Evolutionary conservation across 2,888 invertebrate species (phyloP).

Genomic region (Teleiodes luculella): DNA sequence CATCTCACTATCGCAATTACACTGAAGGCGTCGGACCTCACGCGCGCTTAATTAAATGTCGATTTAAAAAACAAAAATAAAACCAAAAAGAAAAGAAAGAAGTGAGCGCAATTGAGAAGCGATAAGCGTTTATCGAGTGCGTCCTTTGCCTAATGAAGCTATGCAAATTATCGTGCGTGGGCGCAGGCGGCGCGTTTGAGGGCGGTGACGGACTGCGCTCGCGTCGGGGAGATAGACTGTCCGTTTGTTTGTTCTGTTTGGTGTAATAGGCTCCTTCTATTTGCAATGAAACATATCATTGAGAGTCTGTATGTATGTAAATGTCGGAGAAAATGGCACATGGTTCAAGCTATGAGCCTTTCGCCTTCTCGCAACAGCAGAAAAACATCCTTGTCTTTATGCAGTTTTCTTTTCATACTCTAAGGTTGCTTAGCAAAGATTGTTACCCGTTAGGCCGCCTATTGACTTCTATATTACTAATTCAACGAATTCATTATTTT

Average conservation of each 20-base stretch:
- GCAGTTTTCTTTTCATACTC: too few relatives aligned
- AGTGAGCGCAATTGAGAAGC: slow-evolving; percentile 22
- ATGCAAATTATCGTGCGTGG: slow-evolving; percentile 49
- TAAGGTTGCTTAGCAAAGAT: too few relatives aligned
- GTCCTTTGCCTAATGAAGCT: slow-evolving; percentile 46
- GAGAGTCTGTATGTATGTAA: too few relatives aligned
- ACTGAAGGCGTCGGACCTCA: slow-evolving; percentile 65
- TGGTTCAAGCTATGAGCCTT: too few relatives aligned
- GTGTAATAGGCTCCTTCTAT: too few relatives aligned
- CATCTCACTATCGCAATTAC: slow-evolving; percentile 45
- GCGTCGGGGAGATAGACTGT: neutral
- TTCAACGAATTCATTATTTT: too few relatives aligned
- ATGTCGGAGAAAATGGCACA: too few relatives aligned
- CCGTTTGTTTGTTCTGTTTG: neutral
- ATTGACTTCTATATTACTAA: too few relatives aligned
- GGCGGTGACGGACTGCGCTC: slow-evolving; percentile 2
- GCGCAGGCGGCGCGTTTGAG: slow-evolving; percentile 26
- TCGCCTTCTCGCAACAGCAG: too few relatives aligned
- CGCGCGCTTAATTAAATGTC: slow-evolving; percentile 57
- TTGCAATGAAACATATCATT: too few relatives aligned
- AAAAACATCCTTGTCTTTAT: too few relatives aligned
- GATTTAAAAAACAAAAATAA: slow-evolving; percentile 33
- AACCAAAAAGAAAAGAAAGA: slow-evolving; percentile 14
- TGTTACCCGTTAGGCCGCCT: too few relatives aligned
- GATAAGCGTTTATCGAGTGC: slow-evolving; percentile 19